Conservation (phyloP, 2,888 invertebrate species). For the Caenorhabditis zanzibari region DNA sequence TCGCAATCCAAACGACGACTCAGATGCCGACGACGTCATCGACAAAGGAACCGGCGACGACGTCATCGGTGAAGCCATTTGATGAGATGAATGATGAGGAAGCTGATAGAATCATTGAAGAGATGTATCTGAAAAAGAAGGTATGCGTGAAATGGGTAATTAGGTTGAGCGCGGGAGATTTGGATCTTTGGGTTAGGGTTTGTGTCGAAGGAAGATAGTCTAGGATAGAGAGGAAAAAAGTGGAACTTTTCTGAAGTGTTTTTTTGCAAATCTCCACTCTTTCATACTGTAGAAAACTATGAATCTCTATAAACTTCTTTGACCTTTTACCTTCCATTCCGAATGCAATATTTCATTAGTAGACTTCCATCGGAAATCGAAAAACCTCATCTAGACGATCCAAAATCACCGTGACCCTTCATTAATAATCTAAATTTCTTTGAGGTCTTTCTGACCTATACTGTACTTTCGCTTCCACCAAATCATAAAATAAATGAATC, state of each 20-base stretch:
- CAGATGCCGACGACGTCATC: constrained; percentile 22
- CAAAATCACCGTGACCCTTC: constrained; percentile 1
- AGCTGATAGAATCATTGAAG: constrained; percentile 62
- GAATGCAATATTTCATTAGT: not conserved
- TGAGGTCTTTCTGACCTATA: not conserved
- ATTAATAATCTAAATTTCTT: constrained; percentile 7
- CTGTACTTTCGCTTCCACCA: not conserved
- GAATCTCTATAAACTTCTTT: too few species aligned
- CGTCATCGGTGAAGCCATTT: constrained; percentile 39
- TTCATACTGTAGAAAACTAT: too few species aligned
- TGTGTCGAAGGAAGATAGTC: not conserved
- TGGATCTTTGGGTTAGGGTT: not conserved
- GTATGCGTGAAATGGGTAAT: constrained; percentile 11
- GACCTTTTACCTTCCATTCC: not conserved
- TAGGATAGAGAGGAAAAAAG: not conserved
- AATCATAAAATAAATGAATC: not conserved
- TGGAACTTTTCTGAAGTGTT: not conserved
- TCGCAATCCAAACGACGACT: constrained; percentile 44
- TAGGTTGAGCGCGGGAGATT: constrained; percentile 6
- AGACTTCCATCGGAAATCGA: constrained; percentile 7
- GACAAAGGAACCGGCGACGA: constrained; percentile 11
- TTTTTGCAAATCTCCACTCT: too few species aligned
- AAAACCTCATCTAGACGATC: constrained; percentile 2
- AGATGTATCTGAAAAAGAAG: constrained; percentile 65
- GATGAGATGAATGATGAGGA: constrained; percentile 65